Evolutionary conservation across 1,140 invertebrate species (phyloP).

Genomic region (Leguminivora glycinivorella): DNA sequence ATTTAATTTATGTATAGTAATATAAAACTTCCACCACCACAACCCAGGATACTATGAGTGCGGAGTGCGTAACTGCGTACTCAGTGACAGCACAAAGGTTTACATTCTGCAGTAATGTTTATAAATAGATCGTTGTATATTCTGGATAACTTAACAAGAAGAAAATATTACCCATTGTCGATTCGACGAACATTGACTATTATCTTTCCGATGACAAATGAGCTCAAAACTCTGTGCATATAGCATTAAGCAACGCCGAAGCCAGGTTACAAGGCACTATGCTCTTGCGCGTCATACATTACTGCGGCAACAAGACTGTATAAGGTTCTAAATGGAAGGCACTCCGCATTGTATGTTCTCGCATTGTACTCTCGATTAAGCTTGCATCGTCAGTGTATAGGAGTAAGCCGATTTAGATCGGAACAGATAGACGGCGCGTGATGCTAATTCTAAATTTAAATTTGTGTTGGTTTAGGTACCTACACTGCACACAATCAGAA

Average conservation of each 20-base stretch:
- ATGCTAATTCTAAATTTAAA: slow-evolving; percentile 68
- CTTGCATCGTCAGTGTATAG: slow-evolving; percentile 38
- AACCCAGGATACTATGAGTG: not conserved
- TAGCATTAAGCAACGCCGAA: slow-evolving; percentile 42
- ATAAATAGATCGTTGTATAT: slow-evolving; percentile 33
- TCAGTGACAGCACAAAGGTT: slow-evolving; percentile 1
- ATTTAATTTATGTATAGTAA: not conserved
- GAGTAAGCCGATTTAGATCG: slow-evolving; percentile 71
- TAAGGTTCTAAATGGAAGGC: not conserved
- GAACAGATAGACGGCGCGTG: slow-evolving; percentile 56
- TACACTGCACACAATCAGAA: slow-evolving; percentile 43
- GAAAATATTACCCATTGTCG: slow-evolving; percentile 62
- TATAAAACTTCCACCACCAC: not conserved
- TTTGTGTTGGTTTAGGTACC: slow-evolving; percentile 46
- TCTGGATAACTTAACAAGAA: slow-evolving; percentile 44
- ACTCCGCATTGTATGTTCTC: not conserved
- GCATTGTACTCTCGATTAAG: slow-evolving; percentile 17
- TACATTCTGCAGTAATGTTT: slow-evolving; percentile 29
- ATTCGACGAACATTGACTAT: slow-evolving; percentile 61
- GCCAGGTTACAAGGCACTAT: slow-evolving; percentile 23
- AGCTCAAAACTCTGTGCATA: slow-evolving; percentile 51
- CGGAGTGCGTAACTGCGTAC: too few species aligned
- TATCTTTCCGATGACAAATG: slow-evolving; percentile 70
- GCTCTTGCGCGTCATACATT: slow-evolving; percentile 43
- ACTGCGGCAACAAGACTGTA: slow-evolving; percentile 34